Percentiles rank a stretch among this genome's conserved stretches.
phyloP scores from a whole-genome alignment of 1,140 invertebrate species.

The Zaprionus inermis region DNA sequence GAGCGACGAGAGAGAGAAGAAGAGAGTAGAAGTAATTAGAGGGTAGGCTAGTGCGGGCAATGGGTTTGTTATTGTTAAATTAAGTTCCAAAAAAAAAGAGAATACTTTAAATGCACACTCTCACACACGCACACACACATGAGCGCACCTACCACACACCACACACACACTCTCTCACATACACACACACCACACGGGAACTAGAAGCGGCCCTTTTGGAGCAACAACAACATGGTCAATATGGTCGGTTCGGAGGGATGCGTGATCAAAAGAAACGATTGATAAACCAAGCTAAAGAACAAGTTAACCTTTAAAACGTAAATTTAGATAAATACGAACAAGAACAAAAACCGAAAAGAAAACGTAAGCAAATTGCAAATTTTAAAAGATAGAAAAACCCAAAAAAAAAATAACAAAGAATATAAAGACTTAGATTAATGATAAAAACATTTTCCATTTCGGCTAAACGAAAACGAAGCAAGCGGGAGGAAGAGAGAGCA shows the following conservation, averaged over 20 bases:
- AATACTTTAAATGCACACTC: conserved; percentile 62
- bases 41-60: conserved; percentile 6
- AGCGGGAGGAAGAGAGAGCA: not conserved
- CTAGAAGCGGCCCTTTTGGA: conserved; percentile 50
- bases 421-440: conserved; percentile 45
- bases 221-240: conserved; percentile 58
- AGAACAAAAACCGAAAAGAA: conserved; percentile 33
- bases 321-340: conserved; percentile 39
- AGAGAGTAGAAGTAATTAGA: not conserved
- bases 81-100: conserved; percentile 41
- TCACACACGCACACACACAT: conserved; percentile 35
- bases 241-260: conserved; percentile 85
- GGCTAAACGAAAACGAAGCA: conserved; percentile 39
- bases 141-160: conserved; percentile 22
- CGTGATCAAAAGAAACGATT: conserved; percentile 85
- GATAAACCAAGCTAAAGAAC: conserved; percentile 36
- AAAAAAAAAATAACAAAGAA: conserved; percentile 29
- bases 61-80: conserved; percentile 23
- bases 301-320: conserved; percentile 45
- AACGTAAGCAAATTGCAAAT: conserved; percentile 29
- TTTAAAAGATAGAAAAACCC: conserved; percentile 27
- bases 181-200: conserved; percentile 31
- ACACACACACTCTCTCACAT: conserved; percentile 28
- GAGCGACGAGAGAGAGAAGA: not conserved
- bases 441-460: conserved; percentile 65